phyloP scores from a whole-genome alignment of 2,113 vertebrate species.

The Cinclus cinclus region DNA sequence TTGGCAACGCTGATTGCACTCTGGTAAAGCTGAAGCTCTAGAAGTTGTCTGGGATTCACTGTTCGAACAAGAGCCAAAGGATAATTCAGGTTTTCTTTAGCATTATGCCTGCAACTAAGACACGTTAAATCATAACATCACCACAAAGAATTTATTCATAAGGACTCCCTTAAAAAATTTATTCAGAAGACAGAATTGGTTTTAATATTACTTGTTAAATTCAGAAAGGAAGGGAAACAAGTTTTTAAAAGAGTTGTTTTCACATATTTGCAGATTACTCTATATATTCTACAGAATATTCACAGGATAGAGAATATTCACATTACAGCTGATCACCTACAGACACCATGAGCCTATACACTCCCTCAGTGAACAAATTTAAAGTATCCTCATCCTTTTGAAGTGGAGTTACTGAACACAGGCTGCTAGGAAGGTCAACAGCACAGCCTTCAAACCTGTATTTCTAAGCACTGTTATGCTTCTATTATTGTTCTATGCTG shows the following conservation, averaged over 20 bases:
- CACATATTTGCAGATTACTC: background rate
- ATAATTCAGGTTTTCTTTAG: background rate
- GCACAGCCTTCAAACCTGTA: background rate
- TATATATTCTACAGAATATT: background rate
- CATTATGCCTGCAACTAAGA: accelerated
- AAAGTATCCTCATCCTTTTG: background rate
- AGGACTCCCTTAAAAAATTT: background rate
- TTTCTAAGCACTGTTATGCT: background rate
- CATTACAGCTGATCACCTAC: background rate
- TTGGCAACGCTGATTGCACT: background rate
- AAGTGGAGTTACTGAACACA: background rate
- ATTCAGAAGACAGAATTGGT: background rate
- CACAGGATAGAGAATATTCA: background rate
- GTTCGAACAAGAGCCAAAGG: background rate
- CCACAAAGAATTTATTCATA: background rate
- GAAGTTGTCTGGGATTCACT: background rate
- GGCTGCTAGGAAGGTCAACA: background rate
- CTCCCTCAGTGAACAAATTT: background rate
- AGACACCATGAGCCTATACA: background rate
- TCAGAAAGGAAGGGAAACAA: background rate
- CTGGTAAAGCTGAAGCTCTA: background rate
- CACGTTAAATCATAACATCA: background rate
- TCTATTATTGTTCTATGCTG: background rate
- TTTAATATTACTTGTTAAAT: background rate
- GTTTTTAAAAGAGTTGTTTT: background rate